These are phyloP conservation scores for Tokudaia tokunoshimensis DNA, from an alignment of 2,797 vertebrate species.

Conservation along the genomic window DNA sequence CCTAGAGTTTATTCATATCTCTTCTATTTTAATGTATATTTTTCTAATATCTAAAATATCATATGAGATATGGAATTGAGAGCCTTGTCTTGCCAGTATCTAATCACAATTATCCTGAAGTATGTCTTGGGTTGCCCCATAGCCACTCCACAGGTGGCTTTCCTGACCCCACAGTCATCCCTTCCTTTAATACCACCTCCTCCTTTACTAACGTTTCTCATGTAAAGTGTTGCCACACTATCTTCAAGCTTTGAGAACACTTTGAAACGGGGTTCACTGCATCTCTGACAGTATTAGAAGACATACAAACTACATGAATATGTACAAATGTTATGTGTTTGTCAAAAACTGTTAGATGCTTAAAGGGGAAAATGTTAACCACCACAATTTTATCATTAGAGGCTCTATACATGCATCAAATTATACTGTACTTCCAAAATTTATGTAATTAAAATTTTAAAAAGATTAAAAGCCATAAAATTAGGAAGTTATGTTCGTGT, in stretches of 20 bases:
- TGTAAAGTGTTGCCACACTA: neutral
- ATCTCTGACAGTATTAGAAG: neutral
- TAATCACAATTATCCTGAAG: neutral
- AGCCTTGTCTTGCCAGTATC: neutral
- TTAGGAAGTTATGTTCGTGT: neutral
- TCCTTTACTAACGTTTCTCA: neutral
- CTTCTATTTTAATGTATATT: slow-evolving; percentile 11
- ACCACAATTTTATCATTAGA: neutral
- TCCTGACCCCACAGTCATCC: neutral
- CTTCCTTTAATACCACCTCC: neutral
- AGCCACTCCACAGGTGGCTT: neutral
- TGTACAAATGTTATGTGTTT: neutral
- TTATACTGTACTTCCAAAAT: neutral
- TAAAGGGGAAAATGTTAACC: neutral
- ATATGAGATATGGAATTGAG: neutral
- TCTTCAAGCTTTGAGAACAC: neutral
- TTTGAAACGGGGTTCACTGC: neutral
- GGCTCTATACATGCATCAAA: neutral
- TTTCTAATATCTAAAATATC: neutral
- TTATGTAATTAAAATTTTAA: neutral
- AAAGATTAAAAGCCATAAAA: neutral
- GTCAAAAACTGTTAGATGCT: neutral
- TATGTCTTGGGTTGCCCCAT: neutral
- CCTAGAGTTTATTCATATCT: neutral
- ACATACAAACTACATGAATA: neutral